Conservation (phyloP, 2,888 invertebrate species). For the Cepaea hortensis region DNA sequence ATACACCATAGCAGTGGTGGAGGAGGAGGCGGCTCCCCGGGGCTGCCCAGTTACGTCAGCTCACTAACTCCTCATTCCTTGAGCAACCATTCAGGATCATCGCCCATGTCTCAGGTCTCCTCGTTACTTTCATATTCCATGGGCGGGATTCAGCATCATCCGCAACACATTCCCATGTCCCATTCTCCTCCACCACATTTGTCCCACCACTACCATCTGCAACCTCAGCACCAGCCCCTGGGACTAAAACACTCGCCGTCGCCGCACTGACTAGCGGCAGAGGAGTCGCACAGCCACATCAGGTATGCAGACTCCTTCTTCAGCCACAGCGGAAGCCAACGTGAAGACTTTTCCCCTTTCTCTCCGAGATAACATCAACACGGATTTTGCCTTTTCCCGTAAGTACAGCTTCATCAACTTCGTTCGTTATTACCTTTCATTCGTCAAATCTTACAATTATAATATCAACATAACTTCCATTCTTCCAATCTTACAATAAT, state of each 20-base stretch:
- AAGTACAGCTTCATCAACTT: not conserved
- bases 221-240: slow-evolving; percentile 41
- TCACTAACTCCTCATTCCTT: slow-evolving; percentile 50
- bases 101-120: slow-evolving; percentile 48
- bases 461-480: too few relatives aligned
- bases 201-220: slow-evolving; percentile 50
- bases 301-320: slow-evolving; percentile 38
- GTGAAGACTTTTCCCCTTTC: slow-evolving; percentile 35
- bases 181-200: slow-evolving; percentile 51
- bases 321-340: not conserved
- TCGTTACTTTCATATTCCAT: slow-evolving; percentile 48
- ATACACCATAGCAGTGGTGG: slow-evolving; percentile 40
- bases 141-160: slow-evolving; percentile 50
- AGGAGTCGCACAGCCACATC: slow-evolving; percentile 40
- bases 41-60: slow-evolving; percentile 44
- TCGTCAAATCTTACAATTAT: too few relatives aligned
- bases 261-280: slow-evolving; percentile 53
- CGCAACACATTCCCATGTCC: slow-evolving; percentile 35
- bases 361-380: slow-evolving; percentile 18
- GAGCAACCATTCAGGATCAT: slow-evolving; percentile 52
- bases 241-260: slow-evolving; percentile 48
- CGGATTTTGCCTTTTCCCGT: not conserved
- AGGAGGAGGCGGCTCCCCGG: slow-evolving; percentile 49
- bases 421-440: too few relatives aligned
- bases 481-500: too few relatives aligned